Evolutionary conservation across 1,140 invertebrate species (phyloP).

Genomic region (Drosophila pseudoananassae): DNA sequence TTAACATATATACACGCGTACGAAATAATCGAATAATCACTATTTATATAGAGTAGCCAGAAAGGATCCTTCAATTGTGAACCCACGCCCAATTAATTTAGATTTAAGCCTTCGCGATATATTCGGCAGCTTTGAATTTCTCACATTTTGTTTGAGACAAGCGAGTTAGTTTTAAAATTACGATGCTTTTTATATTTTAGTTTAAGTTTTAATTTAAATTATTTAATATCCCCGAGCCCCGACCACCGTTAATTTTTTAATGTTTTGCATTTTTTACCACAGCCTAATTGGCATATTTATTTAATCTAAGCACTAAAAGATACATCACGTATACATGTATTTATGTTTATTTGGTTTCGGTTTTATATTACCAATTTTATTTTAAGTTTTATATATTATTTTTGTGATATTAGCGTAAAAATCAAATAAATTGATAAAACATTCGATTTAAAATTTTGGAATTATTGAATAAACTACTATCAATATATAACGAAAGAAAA

Average conservation of each 20-base stretch:
- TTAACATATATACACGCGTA: slow-evolving; percentile 54
- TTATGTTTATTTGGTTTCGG: slow-evolving; percentile 61
- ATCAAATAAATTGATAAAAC: slow-evolving; percentile 67
- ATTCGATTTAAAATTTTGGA: slow-evolving; percentile 79
- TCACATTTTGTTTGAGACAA: slow-evolving; percentile 50
- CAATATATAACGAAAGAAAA: slow-evolving; percentile 38
- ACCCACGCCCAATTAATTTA: slow-evolving; percentile 55
- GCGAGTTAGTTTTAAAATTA: slow-evolving; percentile 4
- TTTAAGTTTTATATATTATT: slow-evolving; percentile 80
- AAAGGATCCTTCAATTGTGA: slow-evolving; percentile 46
- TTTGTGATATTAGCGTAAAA: slow-evolving; percentile 81
- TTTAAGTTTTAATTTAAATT: slow-evolving; percentile 33
- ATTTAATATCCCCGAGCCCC: not conserved
- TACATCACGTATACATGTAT: slow-evolving; percentile 29
- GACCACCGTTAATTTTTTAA: slow-evolving; percentile 48
- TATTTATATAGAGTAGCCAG: slow-evolving; percentile 69
- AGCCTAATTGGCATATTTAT: slow-evolving; percentile 4
- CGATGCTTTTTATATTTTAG: slow-evolving; percentile 27
- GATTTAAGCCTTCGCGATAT: slow-evolving; percentile 50
- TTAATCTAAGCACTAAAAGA: slow-evolving; percentile 42
- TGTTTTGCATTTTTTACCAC: slow-evolving; percentile 43
- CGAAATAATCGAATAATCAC: slow-evolving; percentile 72
- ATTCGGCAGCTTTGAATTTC: slow-evolving; percentile 47
- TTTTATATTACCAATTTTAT: slow-evolving; percentile 61
- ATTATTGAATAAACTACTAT: slow-evolving; percentile 75